These are phyloP conservation scores for Donacobius atricapilla DNA, from an alignment of 2,113 vertebrate genomes.

Conservation along the genomic window DNA sequence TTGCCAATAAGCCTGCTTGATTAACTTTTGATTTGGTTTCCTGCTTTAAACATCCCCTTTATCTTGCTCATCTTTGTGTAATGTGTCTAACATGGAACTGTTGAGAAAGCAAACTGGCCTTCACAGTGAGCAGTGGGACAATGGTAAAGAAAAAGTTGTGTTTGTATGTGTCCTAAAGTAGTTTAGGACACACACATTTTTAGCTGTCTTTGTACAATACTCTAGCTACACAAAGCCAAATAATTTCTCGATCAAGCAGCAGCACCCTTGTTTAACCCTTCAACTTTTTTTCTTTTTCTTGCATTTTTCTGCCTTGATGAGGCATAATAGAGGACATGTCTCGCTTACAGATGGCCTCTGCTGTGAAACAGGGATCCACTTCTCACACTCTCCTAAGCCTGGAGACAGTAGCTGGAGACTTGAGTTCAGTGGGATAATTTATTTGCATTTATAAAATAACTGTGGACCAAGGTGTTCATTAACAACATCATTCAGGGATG, in stretches of 20 bases:
- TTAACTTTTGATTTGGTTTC: background rate
- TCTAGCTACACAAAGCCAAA: background rate
- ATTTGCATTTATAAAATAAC: background rate
- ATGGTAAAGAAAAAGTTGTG: background rate
- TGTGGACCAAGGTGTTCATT: background rate
- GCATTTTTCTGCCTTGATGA: background rate
- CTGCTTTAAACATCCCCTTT: constrained; percentile 5
- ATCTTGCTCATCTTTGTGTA: background rate
- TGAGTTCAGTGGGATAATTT: background rate
- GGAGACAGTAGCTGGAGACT: background rate
- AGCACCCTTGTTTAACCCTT: background rate
- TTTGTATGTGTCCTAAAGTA: background rate
- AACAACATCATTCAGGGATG: background rate
- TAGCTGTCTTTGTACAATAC: background rate
- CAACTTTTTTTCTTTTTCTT: background rate
- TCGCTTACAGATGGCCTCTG: background rate
- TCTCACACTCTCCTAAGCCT: background rate
- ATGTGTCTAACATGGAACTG: background rate
- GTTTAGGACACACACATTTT: background rate
- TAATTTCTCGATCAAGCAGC: background rate
- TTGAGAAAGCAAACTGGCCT: background rate
- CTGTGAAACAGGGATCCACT: background rate
- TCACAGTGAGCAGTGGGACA: background rate
- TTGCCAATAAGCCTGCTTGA: background rate
- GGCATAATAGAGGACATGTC: background rate